A percentile compares a stretch with the other conserved stretches of the same genome.
These are phyloP conservation scores for Takifugu flavidus DNA, from an alignment of 2,113 vertebrate genomes.

Conservation along the genomic window DNA sequence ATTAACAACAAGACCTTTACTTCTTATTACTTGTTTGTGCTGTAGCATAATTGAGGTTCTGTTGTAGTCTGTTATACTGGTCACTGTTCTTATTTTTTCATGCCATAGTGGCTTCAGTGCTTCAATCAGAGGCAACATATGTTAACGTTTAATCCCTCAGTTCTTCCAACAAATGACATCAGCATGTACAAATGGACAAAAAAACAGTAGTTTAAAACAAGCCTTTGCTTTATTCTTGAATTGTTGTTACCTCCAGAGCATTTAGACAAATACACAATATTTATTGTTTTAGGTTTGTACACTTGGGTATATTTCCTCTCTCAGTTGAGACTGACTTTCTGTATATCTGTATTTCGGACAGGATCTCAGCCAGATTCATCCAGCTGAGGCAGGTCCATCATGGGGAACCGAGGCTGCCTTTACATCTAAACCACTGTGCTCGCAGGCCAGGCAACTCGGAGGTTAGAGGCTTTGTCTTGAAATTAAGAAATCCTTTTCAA, in stretches of 20 bases:
- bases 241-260: too few species aligned
- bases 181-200: too few species aligned
- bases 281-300: too few species aligned
- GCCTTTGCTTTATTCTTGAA: too few species aligned
- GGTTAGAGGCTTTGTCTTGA: slow-evolving; percentile 53
- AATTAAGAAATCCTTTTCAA: too few species aligned
- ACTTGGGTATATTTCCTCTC: slow-evolving; percentile 4
- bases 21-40: neutral
- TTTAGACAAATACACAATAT: too few species aligned
- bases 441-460: slow-evolving; percentile 55
- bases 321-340: neutral
- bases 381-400: slow-evolving; percentile 44
- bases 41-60: neutral
- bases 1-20: neutral
- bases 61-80: neutral
- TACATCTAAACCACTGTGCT: slow-evolving; percentile 38
- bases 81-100: too few species aligned
- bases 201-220: too few species aligned
- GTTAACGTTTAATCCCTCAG: too few species aligned
- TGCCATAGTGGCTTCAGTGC: too few species aligned
- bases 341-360: slow-evolving; percentile 25
- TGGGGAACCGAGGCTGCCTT: slow-evolving; percentile 45
- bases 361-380: slow-evolving; percentile 54
- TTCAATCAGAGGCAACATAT: too few species aligned
- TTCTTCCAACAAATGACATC: too few species aligned